phyloP scores from a whole-genome alignment of 2,888 invertebrate species.

The Aphrophora alni region DNA sequence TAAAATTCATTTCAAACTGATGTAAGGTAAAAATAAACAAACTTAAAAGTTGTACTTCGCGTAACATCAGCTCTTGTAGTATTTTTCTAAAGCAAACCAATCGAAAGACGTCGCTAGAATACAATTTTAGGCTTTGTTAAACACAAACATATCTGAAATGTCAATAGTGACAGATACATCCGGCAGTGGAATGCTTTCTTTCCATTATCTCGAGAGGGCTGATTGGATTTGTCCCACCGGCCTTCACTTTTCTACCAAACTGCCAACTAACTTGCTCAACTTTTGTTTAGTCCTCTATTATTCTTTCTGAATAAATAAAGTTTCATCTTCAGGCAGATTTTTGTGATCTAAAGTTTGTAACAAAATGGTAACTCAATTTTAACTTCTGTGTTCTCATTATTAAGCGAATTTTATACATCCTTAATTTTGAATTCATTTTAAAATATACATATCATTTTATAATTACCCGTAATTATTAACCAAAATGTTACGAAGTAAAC shows the following conservation, averaged over 20 bases:
- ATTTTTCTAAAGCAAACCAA: not conserved
- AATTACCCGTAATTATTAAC: no score
- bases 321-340: not conserved
- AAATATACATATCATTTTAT: no score
- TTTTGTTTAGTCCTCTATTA: not conserved
- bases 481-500: no score
- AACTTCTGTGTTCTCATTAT: no score
- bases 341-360: no score
- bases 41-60: no score
- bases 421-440: no score
- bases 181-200: conserved; percentile 24
- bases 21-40: no score
- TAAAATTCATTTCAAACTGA: no score
- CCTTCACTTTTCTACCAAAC: not conserved
- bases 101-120: not conserved
- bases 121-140: not conserved
- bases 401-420: no score
- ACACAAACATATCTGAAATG: conserved; percentile 6
- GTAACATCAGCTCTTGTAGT: not conserved
- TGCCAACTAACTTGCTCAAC: not conserved
- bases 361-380: no score
- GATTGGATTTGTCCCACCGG: not conserved
- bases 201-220: conserved; percentile 24
- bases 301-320: not conserved
- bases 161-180: conserved; percentile 2